Conservation (phyloP, 1,140 invertebrate genomes). For the Heliconius himera region DNA sequence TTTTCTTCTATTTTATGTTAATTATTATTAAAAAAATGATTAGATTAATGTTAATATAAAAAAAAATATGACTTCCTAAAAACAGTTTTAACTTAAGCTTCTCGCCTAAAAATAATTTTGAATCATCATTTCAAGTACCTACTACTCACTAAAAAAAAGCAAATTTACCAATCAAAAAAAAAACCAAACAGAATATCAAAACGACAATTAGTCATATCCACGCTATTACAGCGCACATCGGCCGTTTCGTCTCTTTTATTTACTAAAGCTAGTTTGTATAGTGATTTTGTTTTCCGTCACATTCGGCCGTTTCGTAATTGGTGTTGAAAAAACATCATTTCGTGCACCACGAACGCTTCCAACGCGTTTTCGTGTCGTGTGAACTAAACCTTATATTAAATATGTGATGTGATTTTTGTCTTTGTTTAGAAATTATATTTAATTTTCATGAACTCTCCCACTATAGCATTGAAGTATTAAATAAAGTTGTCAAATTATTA, state of each 20-base stretch:
- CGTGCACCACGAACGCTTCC: conserved; percentile 63
- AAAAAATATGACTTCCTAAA: too few species aligned
- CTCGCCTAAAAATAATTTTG: neutral
- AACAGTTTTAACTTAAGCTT: too few species aligned
- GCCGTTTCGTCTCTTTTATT: conserved; percentile 31
- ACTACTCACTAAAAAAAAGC: neutral
- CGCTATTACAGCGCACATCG: conserved; percentile 27
- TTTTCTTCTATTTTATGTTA: neutral
- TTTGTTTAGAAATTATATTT: conserved; percentile 64
- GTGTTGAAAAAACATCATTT: conserved; percentile 76
- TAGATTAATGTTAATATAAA: too few species aligned
- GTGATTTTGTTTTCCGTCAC: conserved; percentile 66
- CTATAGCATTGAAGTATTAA: neutral
- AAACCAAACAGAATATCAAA: conserved; percentile 22
- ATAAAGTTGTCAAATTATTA: neutral
- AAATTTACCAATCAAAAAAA: neutral
- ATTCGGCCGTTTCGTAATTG: conserved; percentile 73
- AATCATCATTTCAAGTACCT: neutral
- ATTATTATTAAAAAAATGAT: neutral
- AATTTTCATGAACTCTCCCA: conserved; percentile 61
- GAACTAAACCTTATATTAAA: conserved; percentile 68
- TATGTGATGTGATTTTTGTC: conserved; percentile 50
- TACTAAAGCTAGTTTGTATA: conserved; percentile 52
- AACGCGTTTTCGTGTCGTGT: conserved; percentile 62
- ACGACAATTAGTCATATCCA: conserved; percentile 39